phyloP scores from a whole-genome alignment of 2,888 invertebrate species.

The Papilio protenor region DNA sequence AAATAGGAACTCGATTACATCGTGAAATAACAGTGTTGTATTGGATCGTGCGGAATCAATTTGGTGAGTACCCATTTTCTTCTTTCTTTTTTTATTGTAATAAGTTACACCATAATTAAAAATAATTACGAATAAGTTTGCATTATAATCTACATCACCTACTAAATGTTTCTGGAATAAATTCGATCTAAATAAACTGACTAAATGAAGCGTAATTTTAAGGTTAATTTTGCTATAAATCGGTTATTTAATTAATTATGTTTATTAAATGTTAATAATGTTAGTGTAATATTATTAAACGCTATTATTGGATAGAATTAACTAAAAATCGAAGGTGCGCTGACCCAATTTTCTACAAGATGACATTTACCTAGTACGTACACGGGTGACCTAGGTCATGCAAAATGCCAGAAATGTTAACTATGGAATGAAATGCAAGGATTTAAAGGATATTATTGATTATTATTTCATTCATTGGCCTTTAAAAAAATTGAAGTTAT shows the following conservation, averaged over 20 bases:
- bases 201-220: neutral
- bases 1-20: conserved; percentile 30
- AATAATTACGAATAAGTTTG: neutral
- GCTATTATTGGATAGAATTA: conserved; percentile 41
- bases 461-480: neutral
- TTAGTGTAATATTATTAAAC: neutral
- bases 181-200: neutral
- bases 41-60: conserved; percentile 42
- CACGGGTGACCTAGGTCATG: conserved; percentile 68
- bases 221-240: neutral
- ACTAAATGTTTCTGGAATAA: neutral
- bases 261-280: neutral
- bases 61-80: conserved; percentile 71
- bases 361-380: conserved; percentile 62
- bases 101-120: conserved; percentile 53
- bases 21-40: conserved; percentile 37
- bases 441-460: neutral
- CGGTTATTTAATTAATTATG: neutral
- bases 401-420: conserved; percentile 45
- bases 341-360: conserved; percentile 66
- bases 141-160: neutral
- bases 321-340: conserved; percentile 51
- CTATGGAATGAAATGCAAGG: conserved; percentile 10
- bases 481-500: too few relatives aligned
- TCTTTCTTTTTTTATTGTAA: conserved; percentile 54